A percentile compares a stretch with the other conserved stretches of the same genome.
phyloP scores from a whole-genome alignment of 2,113 vertebrate genomes.

The Petromus typicus region DNA sequence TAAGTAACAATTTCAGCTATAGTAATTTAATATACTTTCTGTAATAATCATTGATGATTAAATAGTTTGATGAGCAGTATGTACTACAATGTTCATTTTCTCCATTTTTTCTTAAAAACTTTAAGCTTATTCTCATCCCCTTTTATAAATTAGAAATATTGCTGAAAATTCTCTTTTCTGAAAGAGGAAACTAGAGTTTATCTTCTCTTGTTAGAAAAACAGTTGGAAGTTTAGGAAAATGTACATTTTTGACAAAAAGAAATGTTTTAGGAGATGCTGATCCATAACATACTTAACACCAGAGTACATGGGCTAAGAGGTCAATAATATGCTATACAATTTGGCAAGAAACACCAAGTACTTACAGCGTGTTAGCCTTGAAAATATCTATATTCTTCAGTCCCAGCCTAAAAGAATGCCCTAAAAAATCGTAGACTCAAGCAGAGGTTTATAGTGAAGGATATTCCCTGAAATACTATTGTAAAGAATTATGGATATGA shows the following conservation, averaged over 20 bases:
- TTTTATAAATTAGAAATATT: background rate
- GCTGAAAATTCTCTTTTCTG: background rate
- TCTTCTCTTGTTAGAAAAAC: background rate
- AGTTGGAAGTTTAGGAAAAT: background rate
- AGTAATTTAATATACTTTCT: background rate
- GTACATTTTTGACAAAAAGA: background rate
- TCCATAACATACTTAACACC: background rate
- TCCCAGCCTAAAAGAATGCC: background rate
- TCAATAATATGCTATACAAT: background rate
- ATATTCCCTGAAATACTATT: background rate
- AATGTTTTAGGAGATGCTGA: constrained; percentile 4
- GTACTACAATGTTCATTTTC: background rate
- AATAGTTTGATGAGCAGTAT: background rate
- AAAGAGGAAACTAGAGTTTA: constrained; percentile 43
- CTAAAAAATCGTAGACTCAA: background rate
- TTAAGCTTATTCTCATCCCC: background rate
- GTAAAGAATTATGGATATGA: background rate
- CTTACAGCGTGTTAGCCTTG: background rate
- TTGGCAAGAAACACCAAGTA: background rate
- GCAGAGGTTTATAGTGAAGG: background rate
- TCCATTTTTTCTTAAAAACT: background rate
- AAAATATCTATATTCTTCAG: background rate
- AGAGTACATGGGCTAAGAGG: background rate
- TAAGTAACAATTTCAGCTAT: constrained; percentile 5
- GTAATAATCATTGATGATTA: background rate